These are phyloP conservation scores for Telenomus remus DNA, from an alignment of 1,140 invertebrate species.

Conservation along the genomic window DNA sequence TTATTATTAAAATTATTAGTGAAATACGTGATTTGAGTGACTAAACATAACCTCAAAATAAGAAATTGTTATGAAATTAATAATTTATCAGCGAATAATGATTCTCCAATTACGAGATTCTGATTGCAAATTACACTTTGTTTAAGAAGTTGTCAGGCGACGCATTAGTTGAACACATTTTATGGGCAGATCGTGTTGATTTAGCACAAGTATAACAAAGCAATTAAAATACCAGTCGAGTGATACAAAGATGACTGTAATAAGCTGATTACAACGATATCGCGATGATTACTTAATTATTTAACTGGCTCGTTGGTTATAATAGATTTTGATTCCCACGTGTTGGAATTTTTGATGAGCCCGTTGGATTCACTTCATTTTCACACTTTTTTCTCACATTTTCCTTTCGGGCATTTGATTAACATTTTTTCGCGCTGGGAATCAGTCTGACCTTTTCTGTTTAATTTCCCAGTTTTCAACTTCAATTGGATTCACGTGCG, in stretches of 20 bases:
- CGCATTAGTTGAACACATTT: slow-evolving; percentile 19
- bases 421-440: slow-evolving; percentile 7
- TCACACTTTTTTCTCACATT: slow-evolving; percentile 8
- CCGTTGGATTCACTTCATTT: slow-evolving; percentile 5
- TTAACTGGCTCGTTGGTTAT: slow-evolving; percentile 29
- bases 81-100: too few species aligned
- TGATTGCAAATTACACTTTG: slow-evolving; percentile 10
- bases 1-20: too few species aligned
- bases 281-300: slow-evolving; percentile 51
- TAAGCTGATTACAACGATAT: slow-evolving; percentile 52
- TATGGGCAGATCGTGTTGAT: slow-evolving; percentile 23
- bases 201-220: slow-evolving; percentile 38
- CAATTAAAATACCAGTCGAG: slow-evolving; percentile 46
- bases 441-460: neutral
- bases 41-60: too few species aligned
- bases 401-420: slow-evolving; percentile 12
- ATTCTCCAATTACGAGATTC: too few species aligned
- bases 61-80: too few species aligned
- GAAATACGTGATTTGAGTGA: too few species aligned
- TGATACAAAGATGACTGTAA: slow-evolving; percentile 41
- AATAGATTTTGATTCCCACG: slow-evolving; percentile 45
- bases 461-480: neutral
- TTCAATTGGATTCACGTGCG: neutral
- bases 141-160: slow-evolving; percentile 1
- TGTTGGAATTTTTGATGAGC: slow-evolving; percentile 24